Evolutionary conservation across 2,888 invertebrate species (phyloP), one percentile per base, ranked within the genome.

Genomic region (Chorisops tibialis): DNA sequence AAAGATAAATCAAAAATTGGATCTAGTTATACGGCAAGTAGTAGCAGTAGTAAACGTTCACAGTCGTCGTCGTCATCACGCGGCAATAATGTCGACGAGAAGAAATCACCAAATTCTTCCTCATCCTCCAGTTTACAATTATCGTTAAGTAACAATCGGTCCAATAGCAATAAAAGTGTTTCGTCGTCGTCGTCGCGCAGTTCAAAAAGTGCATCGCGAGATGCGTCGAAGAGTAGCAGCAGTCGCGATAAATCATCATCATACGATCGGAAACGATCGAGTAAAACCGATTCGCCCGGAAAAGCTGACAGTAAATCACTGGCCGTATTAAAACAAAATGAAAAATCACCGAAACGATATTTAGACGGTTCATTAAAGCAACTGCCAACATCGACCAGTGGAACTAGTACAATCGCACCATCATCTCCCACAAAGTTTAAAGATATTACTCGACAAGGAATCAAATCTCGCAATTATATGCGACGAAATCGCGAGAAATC

Each of bases 391-490:
- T 48, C 63, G 22, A 43, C 52, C 5, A 63, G 41, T 24, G 22
- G 9, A 16, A 18, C 45, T 5, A 39, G 48, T 18, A 24, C 24
- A 6, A 38, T 18, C 4, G 56, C 47, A 3, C 9, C 62, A 19
- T 54, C 49, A 19, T 47, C 49, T 2, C 45, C 48, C 16, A 50
- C 54, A 9, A 63, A 59, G 21, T 84, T 85, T 75, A 84, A 84
- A 73, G 84, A 82, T 70, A 76, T 83, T 41, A 83, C 82, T 71
- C 80, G 80, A 67, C 81, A 58, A n/a, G 24, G 81, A 68, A 78
- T 80, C 72, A 83, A 82, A 76, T 82, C 83, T 70, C 81, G 86
- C 60, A 83, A 84, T 74, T 88, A 87, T 79, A 81, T 86, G 73
- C 79, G 87, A 61, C 81, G 87, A 61, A 86, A 87, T 74, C 80